A percentile compares a stretch with the other conserved stretches of the same genome.
phyloP scores from a whole-genome alignment of 2,113 vertebrate genomes.

The Azemiops feae region DNA sequence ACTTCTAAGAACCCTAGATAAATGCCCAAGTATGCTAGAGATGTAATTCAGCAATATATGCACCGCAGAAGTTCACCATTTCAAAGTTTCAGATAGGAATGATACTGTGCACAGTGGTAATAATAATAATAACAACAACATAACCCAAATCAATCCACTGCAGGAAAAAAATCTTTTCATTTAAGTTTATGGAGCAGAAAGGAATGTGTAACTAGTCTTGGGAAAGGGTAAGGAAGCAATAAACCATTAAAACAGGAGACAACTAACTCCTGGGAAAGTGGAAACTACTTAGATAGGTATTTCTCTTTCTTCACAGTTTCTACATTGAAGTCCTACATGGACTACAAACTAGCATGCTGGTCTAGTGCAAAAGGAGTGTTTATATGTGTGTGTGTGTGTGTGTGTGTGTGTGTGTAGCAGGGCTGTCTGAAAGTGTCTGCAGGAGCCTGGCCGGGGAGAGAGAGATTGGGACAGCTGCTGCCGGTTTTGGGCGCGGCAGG shows the following conservation, averaged over 20 bases:
- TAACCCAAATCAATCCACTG: background rate
- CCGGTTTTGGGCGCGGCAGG: too few species aligned
- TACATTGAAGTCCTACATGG: background rate
- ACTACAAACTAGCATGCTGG: too few species aligned
- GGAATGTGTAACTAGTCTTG: background rate
- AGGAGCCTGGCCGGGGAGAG: too few species aligned
- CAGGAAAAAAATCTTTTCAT: background rate
- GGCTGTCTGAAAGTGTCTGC: too few species aligned
- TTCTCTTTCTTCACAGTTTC: background rate
- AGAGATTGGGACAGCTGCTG: too few species aligned
- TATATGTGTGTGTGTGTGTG: too few species aligned
- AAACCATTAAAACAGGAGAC: background rate
- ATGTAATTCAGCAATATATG: background rate
- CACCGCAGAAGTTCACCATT: constrained; percentile 53
- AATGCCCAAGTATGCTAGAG: background rate
- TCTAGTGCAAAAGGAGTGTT: too few species aligned
- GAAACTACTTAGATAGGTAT: background rate
- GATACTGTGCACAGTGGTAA: constrained; percentile 72
- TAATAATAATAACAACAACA: background rate
- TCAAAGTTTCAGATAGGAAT: constrained; percentile 66
- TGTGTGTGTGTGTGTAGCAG: too few species aligned
- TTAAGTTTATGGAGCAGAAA: background rate
- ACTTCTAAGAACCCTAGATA: background rate
- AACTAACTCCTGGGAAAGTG: background rate
- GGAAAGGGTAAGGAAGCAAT: background rate